Evolutionary conservation across 1,140 invertebrate species (phyloP).

Genomic region (Theocolax elegans): DNA sequence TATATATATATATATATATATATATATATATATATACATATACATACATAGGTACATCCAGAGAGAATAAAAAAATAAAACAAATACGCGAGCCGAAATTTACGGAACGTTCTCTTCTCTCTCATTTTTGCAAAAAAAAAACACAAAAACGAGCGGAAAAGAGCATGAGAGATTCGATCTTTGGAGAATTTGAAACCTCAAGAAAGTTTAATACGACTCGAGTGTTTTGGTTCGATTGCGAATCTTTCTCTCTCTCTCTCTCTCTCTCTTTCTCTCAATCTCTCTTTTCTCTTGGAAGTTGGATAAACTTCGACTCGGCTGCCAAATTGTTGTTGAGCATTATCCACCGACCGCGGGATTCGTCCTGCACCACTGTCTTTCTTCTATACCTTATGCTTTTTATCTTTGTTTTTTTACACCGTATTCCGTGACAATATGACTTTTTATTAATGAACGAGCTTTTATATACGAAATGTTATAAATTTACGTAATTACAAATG

Average conservation of each 20-base stretch:
- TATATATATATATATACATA: no score
- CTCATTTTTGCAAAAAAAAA: not conserved
- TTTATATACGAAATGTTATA: no score
- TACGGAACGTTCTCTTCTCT: conserved; percentile 27
- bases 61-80: not conserved
- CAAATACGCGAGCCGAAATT: conserved; percentile 18
- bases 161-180: conserved; percentile 32
- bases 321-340: conserved; percentile 35
- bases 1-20: no score
- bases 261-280: not conserved
- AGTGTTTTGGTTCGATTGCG: conserved; percentile 34
- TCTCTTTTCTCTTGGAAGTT: conserved; percentile 20
- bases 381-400: not conserved
- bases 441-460: no score
- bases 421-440: no score
- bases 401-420: not conserved
- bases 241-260: conserved; percentile 8
- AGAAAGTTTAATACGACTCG: conserved; percentile 33
- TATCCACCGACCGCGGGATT: conserved; percentile 3
- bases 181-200: conserved; percentile 9
- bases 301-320: conserved; percentile 20
- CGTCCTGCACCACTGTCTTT: not conserved
- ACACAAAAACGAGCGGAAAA: conserved; percentile 8
- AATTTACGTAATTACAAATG: no score
- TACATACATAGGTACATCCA: not conserved